These are phyloP conservation scores for Oryzias javanicus DNA, from an alignment of 2,113 vertebrate species.

Conservation along the genomic window DNA sequence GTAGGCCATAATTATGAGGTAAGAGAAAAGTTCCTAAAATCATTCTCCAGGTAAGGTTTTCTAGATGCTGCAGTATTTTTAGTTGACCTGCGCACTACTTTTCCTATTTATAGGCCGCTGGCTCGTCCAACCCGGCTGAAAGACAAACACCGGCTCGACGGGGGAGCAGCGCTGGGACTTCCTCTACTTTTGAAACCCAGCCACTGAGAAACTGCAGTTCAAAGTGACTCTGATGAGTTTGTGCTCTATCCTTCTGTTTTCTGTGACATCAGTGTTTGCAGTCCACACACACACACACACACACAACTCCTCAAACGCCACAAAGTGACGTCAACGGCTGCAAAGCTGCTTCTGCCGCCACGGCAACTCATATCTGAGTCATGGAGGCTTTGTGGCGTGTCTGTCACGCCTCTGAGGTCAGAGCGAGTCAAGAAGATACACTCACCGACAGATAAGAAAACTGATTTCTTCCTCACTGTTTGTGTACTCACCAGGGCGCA, in stretches of 20 bases:
- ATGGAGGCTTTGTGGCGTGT: conserved; percentile 29
- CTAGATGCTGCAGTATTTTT: conserved; percentile 28
- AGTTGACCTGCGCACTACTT: conserved; percentile 27
- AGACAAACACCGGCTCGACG: conserved; percentile 3
- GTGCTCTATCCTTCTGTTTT: conserved; percentile 18
- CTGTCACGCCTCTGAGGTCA: conserved; percentile 31
- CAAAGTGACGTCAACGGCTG: conserved; percentile 46
- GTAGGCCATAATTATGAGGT: neutral
- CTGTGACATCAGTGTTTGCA: conserved; percentile 32
- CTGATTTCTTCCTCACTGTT: neutral
- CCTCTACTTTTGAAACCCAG: conserved; percentile 13
- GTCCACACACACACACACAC: neutral
- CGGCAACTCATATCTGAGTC: conserved; percentile 31
- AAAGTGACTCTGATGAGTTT: neutral
- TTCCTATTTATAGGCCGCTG: conserved; percentile 21
- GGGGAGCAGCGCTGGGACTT: conserved; percentile 5
- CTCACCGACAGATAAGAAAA: conserved; percentile 14
- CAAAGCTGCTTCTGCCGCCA: conserved; percentile 23
- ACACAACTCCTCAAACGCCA: conserved; percentile 40
- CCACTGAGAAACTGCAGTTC: conserved; percentile 3
- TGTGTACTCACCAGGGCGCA: conserved; percentile 90
- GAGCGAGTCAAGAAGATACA: conserved; percentile 15
- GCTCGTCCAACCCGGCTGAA: conserved; percentile 1
- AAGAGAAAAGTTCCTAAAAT: neutral
- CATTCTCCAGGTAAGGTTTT: conserved; percentile 4